Conservation (phyloP, 2,888 invertebrate species). For the Hybos culiciformis region DNA sequence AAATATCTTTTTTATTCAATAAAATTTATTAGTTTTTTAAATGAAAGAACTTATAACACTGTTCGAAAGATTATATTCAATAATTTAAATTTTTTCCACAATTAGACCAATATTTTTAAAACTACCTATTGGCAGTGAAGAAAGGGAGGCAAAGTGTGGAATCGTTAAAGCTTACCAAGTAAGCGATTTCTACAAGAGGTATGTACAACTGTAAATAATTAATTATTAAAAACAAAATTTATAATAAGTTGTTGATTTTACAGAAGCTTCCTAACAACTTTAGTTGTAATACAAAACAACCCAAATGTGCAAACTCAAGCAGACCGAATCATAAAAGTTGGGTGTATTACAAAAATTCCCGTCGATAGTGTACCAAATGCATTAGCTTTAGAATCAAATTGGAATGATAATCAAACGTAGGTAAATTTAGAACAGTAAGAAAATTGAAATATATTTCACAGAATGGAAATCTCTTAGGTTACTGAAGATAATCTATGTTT, state of each 20-base stretch:
- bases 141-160: slow-evolving; percentile 32
- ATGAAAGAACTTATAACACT: slow-evolving; percentile 10
- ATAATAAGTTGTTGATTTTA: slow-evolving; percentile 4
- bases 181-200: slow-evolving; percentile 9
- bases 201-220: neutral
- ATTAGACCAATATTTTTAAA: slow-evolving; percentile 21
- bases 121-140: slow-evolving; percentile 30
- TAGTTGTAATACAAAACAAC: slow-evolving; percentile 72
- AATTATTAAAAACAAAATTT: neutral
- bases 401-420: slow-evolving; percentile 28
- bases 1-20: neutral
- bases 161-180: slow-evolving; percentile 33
- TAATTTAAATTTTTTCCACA: too few relatives aligned
- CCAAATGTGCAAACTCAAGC: slow-evolving; percentile 72
- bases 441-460: neutral
- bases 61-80: too few relatives aligned
- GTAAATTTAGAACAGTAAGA: neutral
- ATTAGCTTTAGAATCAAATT: slow-evolving; percentile 41
- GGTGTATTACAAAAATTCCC: slow-evolving; percentile 48
- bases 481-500: too few relatives aligned
- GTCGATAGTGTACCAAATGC: slow-evolving; percentile 34
- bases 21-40: neutral
- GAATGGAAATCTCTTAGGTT: too few relatives aligned
- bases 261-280: slow-evolving; percentile 61
- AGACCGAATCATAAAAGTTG: slow-evolving; percentile 66